Evolutionary conservation across 2,797 vertebrate genomes (phyloP).

Genomic region (Pangasius djambal): DNA sequence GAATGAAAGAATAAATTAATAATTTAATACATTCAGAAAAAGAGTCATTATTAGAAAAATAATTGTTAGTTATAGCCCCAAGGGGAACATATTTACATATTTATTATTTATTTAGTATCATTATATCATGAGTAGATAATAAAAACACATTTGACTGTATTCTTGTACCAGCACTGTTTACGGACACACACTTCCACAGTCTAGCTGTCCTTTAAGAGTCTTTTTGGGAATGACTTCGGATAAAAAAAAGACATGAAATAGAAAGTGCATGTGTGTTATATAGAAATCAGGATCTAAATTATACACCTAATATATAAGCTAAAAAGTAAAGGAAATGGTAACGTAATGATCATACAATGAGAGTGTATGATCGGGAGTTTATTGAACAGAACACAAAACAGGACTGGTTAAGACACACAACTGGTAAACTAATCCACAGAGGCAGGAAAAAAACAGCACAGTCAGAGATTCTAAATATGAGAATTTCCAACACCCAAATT

Average conservation of each 20-base stretch:
- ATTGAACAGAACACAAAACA: too few relatives aligned
- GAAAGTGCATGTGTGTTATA: neutral
- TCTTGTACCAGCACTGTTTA: neutral
- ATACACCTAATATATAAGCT: neutral
- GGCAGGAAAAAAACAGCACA: neutral
- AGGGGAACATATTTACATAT: too few relatives aligned
- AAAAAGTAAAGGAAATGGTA: neutral
- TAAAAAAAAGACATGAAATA: neutral
- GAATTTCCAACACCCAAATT: neutral
- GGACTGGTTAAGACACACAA: too few relatives aligned
- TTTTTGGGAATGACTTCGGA: neutral
- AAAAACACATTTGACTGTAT: neutral
- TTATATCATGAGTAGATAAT: neutral
- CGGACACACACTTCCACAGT: neutral
- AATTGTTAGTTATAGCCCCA: neutral
- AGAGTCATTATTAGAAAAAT: too few relatives aligned
- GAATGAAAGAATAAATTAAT: neutral
- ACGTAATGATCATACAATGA: neutral
- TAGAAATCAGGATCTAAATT: neutral
- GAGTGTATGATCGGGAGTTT: too few relatives aligned
- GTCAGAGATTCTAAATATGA: neutral
- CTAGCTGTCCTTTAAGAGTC: neutral
- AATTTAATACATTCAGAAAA: neutral
- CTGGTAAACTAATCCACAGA: neutral
- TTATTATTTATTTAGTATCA: neutral